Evolutionary conservation across 37 sponge, comb jelly and placozoan species (phyloP).

Genomic region (Mnemiopsis leidyi): DNA sequence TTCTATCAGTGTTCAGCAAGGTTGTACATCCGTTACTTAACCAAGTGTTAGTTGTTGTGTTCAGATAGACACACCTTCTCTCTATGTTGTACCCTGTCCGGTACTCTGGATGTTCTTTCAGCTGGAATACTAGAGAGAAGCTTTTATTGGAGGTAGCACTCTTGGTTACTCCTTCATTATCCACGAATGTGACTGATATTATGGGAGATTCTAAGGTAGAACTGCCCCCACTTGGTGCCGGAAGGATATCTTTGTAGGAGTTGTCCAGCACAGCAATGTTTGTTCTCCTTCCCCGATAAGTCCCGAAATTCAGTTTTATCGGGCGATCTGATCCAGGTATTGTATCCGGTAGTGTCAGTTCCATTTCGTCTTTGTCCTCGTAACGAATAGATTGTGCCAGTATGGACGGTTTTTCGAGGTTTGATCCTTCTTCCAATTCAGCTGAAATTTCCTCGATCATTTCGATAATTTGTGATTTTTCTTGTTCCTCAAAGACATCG

Average conservation of each 20-base stretch:
- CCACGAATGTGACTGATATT: background rate
- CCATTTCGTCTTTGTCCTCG: no score
- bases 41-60: background rate
- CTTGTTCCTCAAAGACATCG: background rate
- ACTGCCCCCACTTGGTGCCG: background rate
- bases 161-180: background rate
- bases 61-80: background rate
- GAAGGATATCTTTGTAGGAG: background rate
- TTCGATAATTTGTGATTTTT: background rate
- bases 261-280: background rate
- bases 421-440: background rate
- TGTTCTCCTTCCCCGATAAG: background rate
- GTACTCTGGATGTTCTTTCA: background rate
- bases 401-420: background rate
- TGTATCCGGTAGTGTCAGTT: background rate
- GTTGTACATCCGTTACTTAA: background rate
- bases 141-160: no score
- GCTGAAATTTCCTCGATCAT: background rate
- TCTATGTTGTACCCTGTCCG: background rate
- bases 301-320: background rate
- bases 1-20: background rate
- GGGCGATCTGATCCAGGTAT: background rate
- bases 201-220: background rate
- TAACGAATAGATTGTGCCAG: background rate
- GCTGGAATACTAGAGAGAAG: background rate